Conservation (phyloP, 2,888 invertebrate species). For the Empis livida region DNA sequence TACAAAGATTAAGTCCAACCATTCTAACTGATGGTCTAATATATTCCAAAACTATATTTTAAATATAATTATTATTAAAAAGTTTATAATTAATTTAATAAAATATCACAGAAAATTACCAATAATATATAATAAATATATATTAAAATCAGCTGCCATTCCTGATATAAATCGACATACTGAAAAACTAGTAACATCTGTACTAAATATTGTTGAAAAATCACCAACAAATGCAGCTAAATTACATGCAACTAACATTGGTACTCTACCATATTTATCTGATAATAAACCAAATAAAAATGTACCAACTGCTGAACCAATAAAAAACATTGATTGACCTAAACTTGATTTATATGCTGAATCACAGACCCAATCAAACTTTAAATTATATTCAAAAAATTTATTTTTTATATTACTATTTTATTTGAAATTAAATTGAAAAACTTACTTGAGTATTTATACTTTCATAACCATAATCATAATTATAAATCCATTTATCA, state of each 20-base stretch:
- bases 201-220: constrained; percentile 38
- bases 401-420: too few species aligned
- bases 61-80: not conserved
- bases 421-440: not conserved
- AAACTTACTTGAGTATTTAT: constrained; percentile 45
- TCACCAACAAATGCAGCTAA: constrained; percentile 41
- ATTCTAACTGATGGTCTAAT: constrained; percentile 38
- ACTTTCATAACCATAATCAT: constrained; percentile 40
- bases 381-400: not conserved
- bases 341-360: constrained; percentile 42
- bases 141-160: constrained; percentile 43
- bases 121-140: constrained; percentile 46
- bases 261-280: constrained; percentile 42
- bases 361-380: constrained; percentile 45
- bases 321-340: constrained; percentile 45
- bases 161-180: constrained; percentile 43
- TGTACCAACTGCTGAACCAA: constrained; percentile 46
- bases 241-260: constrained; percentile 41
- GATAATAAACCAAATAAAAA: constrained; percentile 43
- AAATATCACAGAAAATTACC: constrained; percentile 35
- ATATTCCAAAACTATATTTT: constrained; percentile 40
- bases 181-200: constrained; percentile 35
- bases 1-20: constrained; percentile 38
- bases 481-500: constrained; percentile 42
- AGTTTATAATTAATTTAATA: constrained; percentile 3